Base-by-base conservation (phyloP, 37 sponge, comb jelly and placozoan species). In the Crambe crambe region DNA sequence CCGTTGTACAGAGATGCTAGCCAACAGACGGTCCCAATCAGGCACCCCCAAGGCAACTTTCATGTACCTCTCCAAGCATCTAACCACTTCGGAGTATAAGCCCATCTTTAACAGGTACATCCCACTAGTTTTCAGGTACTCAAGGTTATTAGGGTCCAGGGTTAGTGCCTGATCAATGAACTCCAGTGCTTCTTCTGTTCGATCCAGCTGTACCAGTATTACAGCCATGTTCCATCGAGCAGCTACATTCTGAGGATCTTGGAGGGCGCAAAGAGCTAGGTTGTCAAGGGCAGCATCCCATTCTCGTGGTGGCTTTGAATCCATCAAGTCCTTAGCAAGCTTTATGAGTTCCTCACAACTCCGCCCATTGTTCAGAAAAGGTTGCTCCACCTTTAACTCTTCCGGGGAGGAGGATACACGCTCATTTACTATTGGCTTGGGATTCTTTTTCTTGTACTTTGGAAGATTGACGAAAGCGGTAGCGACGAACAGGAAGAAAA, bases 211-310 rank as follows among this genome's bases (percentile, higher is more conserved):
- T 17, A 90, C 1, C 42, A 94, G 59, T 12, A 72, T 76, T 12
- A 87, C 87, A 30, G 90, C 94, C 47, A 94, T 56, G 61, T 90
- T 89, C 94, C 94, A 94, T 9, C 84, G 64, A 1, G 90, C 79
- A 5, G 56, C 67, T 2, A 78, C 58, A 67, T 90, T 84, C 0
- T 56, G 21, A 39, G 87, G 86, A 32, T 94, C 89, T 57, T 89
- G 87, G 21, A 87, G 54, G 0, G 78, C 85, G 58, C 94, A 94
- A 40, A 74, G 64, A 22, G 90, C 90, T 63, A 94, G 85, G 12
- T 86, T 54, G 71, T 89, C 85, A 10, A 94, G 61, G 18, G 90
- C 90, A 18, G 51, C 29, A 22, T 89, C 90, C 77, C 79, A 79
- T 18, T 86, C 74, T 73, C n/a, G 3, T 20, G 17, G 31, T 21